Evolutionary conservation across 92 coral and sea anemone species (phyloP), one percentile per base, ranked within the genome.

Genomic region (Zoanthus sociatus): DNA sequence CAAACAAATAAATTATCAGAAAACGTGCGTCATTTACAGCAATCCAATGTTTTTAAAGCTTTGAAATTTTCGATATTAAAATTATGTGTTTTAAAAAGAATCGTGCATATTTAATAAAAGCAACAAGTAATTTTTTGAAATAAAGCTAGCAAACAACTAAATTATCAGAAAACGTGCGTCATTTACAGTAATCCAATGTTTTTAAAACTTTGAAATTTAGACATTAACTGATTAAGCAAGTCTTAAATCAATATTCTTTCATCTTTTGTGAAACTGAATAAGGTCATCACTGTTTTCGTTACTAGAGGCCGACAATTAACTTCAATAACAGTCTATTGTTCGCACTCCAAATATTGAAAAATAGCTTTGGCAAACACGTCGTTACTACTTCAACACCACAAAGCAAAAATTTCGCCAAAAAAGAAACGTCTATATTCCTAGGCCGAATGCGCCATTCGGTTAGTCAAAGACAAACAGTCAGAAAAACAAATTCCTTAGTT

Each of bases 1-100:
- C 20, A 81, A 67, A 66, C 73, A 46, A 68, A 32, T 32, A 45
- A 46, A 63, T 81, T 61, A 47, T 44, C 56, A 1, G 61, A 20
- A 12, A 64, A 46, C 53, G 85, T 81, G 56, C 85, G 75, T 81
- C 75, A 81, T 68, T 81, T 74, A 42, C n/a, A 6, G 58, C 45
- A 81, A 81, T 47, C 50, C 85, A 51, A 7, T 64, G 58, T 31
- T 14, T 81, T 81, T 17, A 47, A 81, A 18, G 54, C 31, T 64
- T 63, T 42, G 58, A 21, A 50, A 67, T 81, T 32, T 32, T 81
- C 61, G 45, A 81, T 76, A 81, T 63, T 61, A 37, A 37, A 26
- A 26, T 26, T 26, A 11, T 50, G 55, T 11, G 42, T 50, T 50
- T 50, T 11, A 11, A 50, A 50, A 50, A 50, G 55, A 11, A 50